Evolutionary conservation across 2,797 vertebrate species (phyloP), one percentile per base, ranked within the genome.

Genomic region (Parambassis ranga): DNA sequence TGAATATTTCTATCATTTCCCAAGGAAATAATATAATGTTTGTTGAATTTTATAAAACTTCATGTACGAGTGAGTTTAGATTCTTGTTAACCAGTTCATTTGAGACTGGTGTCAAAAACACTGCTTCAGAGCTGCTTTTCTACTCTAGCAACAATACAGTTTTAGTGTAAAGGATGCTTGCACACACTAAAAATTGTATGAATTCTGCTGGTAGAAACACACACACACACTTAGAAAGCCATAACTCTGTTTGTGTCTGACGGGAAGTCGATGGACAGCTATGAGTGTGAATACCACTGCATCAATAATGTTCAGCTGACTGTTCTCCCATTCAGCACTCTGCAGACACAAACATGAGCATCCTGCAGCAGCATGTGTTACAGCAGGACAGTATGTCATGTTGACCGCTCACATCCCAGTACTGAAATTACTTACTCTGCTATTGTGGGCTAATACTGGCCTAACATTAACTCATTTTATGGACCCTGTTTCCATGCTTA

Each of bases 241-340:
- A 84, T 88, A 82, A 84, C 71, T 87, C 81, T 49, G 33, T 39
- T 33, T 71, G 66, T 58, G 73, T 71, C 52, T 81, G 80, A 84
- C 57, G 18, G 77, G 65, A 84, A 87, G 82, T 93, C 88, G 46
- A 90, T 90, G 75, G 38, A 71, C 41, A 55, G 76, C 78, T 65
- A 73, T 80, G 73, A 81, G 80, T 83, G 82, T 79, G 87, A 81
- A 86, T 81, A 82, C 79, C 53, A 36, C 76, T 55, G 65, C 67
- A 77, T 89, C 85, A 71, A 87, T 90, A 87, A 72, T 74, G 77
- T 82, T 76, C 70, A 67, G 68, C 66, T 79, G 59, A 70, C 78
- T 63, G 64, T 82, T 85, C 71, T 84, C 78, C 76, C 81, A 75
- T 82, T 89, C 87, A 83, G 82, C 84, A 75, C 49, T 81, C 64